Percentiles rank a stretch among this genome's conserved stretches.
These are phyloP conservation scores for Erynnis tages DNA, from an alignment of 2,888 invertebrate genomes.

Conservation along the genomic window DNA sequence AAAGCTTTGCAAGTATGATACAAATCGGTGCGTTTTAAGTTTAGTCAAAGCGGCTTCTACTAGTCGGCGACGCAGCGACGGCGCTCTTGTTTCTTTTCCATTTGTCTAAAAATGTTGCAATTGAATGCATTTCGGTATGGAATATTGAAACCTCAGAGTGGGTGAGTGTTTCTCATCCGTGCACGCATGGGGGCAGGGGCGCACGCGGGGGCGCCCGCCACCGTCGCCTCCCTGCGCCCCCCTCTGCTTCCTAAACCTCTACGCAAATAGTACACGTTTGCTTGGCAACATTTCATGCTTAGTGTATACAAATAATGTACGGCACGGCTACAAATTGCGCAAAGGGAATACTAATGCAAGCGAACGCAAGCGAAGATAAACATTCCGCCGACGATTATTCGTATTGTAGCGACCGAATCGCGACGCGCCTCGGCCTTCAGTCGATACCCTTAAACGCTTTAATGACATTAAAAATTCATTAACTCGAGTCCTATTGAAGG, in stretches of 20 bases:
- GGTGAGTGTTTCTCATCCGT: conserved; percentile 68
- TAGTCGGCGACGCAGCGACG: conserved; percentile 35
- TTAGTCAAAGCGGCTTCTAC: conserved; percentile 41
- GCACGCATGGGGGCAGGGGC: conserved; percentile 62
- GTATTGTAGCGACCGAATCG: conserved; percentile 37
- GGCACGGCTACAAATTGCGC: conserved; percentile 69
- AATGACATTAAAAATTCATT: conserved; percentile 21
- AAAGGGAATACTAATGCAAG: conserved; percentile 72
- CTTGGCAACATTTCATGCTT: conserved; percentile 81
- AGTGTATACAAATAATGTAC: conserved; percentile 80
- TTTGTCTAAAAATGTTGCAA: conserved; percentile 67
- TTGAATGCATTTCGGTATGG: conserved; percentile 75
- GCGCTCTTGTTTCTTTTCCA: conserved; percentile 44
- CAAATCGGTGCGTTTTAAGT: conserved; percentile 51
- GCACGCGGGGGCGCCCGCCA: conserved; percentile 40
- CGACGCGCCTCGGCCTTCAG: conserved; percentile 30
- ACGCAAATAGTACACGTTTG: conserved; percentile 80
- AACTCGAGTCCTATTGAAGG: conserved; percentile 26
- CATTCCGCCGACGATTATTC: conserved; percentile 54
- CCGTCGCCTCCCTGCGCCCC: conserved; percentile 46
- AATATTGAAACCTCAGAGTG: conserved; percentile 76
- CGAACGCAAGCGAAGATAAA: conserved; percentile 55
- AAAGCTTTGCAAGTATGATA: conserved; percentile 41
- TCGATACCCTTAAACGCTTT: conserved; percentile 18
- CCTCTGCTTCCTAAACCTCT: conserved; percentile 77